phyloP scores from a whole-genome alignment of 2,888 invertebrate species.

The Idaea biselata region DNA sequence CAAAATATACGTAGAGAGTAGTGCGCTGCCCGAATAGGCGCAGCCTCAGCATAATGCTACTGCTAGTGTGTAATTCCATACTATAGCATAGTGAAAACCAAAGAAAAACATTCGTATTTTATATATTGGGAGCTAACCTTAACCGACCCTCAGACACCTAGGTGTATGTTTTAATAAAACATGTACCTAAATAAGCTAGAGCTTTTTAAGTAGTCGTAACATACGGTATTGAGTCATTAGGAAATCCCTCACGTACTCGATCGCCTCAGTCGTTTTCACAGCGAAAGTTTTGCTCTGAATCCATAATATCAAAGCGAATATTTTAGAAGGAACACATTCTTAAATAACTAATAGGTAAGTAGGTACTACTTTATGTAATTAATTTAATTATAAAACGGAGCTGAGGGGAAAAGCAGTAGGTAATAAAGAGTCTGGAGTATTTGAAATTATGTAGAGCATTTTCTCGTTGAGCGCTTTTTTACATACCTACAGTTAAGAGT shows the following conservation, averaged over 20 bases:
- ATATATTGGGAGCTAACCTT: no score
- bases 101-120: no score
- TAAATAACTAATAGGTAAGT: neutral
- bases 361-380: neutral
- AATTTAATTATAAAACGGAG: neutral
- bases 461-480: no score
- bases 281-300: neutral
- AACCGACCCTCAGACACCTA: neutral
- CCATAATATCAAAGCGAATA: neutral
- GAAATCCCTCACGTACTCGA: neutral
- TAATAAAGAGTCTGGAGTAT: neutral
- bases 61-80: no score
- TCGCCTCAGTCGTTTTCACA: neutral
- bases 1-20: no score
- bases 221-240: neutral
- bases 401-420: neutral
- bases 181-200: neutral
- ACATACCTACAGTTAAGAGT: no score
- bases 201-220: conserved; percentile 1
- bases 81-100: no score
- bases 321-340: neutral
- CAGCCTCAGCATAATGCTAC: no score
- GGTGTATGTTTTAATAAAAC: neutral
- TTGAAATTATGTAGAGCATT: no score
- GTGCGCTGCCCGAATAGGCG: no score